These are phyloP conservation scores for Plotosus lineatus DNA, from an alignment of 2,113 vertebrate species.

Conservation along the genomic window DNA sequence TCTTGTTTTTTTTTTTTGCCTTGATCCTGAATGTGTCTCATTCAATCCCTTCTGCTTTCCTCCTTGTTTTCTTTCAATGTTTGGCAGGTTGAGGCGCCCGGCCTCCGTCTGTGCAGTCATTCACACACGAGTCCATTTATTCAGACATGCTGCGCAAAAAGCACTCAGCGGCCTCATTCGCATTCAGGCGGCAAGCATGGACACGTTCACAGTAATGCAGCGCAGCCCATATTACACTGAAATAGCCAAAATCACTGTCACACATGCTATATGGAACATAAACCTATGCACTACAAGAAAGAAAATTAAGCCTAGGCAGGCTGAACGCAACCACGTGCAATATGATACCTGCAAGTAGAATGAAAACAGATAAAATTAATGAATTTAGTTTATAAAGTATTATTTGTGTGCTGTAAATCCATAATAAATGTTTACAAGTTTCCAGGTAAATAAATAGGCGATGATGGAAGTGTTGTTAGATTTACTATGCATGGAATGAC, in stretches of 20 bases:
- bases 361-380: not conserved
- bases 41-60: slow-evolving; percentile 11
- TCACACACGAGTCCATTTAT: slow-evolving; percentile 47
- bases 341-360: not conserved
- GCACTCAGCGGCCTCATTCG: slow-evolving; percentile 37
- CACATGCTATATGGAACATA: slow-evolving; percentile 23
- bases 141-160: slow-evolving; percentile 37
- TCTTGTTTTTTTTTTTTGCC: not conserved
- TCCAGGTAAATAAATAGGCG: not conserved
- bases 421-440: not conserved
- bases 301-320: slow-evolving; percentile 12
- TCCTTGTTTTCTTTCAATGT: slow-evolving; percentile 37
- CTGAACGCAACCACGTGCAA: not conserved
- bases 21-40: slow-evolving; percentile 20
- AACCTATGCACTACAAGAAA: slow-evolving; percentile 13
- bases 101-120: slow-evolving; percentile 46
- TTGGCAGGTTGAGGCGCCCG: slow-evolving; percentile 28
- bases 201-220: slow-evolving; percentile 27
- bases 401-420: not conserved
- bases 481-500: too few species aligned
- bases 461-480: too few species aligned
- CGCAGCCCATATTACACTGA: slow-evolving; percentile 17
- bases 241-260: slow-evolving; percentile 41
- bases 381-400: not conserved
- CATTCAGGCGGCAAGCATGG: slow-evolving; percentile 23